Base-by-base conservation (phyloP, 2,797 vertebrate species). In the Rousettus madagascariensis region DNA sequence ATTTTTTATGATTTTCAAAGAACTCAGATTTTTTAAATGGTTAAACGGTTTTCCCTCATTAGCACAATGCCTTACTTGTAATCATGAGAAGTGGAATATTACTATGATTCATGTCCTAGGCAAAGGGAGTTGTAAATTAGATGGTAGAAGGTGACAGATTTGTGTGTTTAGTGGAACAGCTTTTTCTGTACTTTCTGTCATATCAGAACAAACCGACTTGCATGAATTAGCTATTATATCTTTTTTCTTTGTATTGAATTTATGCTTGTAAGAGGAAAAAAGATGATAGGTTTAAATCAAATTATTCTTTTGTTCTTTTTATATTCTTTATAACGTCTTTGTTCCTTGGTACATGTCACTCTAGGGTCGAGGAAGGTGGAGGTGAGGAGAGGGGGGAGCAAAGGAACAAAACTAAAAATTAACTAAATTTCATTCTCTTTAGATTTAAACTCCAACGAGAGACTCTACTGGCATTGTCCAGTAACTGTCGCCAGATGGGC, bases 1-100 rank as follows among this genome's bases (percentile, higher is more conserved):
- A 8, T 83, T 91, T 94, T 90, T 95, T 88, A 72, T 93, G 86
- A 93, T 80, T 94, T 95, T 89, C 74, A 68, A 41, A 68, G 91
- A 77, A 68, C n/a, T 63, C 86, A 55, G 26, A 38, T 92, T 93
- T 97, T 90, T 82, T 86, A 15, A 90, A 43, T 51, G 49, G 38
- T 61, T 83, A 71, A 91, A 24, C 74, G 84, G 86, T 93, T 94
- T 97, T 95, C n/a, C 16, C 33, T 94, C 24, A 5, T 83, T 38
- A 95, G 75, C 49, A 96, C 95, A 96, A 12, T 53, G 55, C 55
- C 66, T 88, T 63, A 57, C 92, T 96, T 97, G 71, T 96, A 51
- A 71, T 66, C 91, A 49, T 68, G 59, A 84, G 57, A 75, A 86
- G 74, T 96, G 86, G 92, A 96, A 91, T 94, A 79, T 89, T 88